Base-by-base conservation (phyloP, 2,113 vertebrate genomes). In the Puffinus mauretanicus region DNA sequence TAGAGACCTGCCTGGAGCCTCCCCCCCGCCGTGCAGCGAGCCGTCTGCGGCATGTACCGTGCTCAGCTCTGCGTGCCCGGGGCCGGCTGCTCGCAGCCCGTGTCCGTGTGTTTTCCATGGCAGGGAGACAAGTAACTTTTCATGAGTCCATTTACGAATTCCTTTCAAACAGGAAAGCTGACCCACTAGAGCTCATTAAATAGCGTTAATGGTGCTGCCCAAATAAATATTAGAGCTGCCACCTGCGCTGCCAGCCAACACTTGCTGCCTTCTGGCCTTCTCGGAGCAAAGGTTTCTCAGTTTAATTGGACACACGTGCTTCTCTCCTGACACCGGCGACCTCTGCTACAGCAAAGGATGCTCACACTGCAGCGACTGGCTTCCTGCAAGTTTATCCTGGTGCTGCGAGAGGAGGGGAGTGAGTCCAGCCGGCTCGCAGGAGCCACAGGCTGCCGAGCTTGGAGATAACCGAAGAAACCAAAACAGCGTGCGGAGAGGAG, bases 51-150 rank as follows among this genome's bases (percentile, higher is more conserved):
- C 46, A 46, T 7, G 5, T 75, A n/a, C 25, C 2, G 1, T 5
- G 11, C 34, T 3, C 0, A 8, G 69, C 40, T 42, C 30, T 2
- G 49, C 7, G 3, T 5, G 13, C 26, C 65, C 13, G 0, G 10
- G 11, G 57, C 70, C 1, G 16, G 38, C 54, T 19, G 47, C 79
- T 67, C 5, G 0, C 73, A 42, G 34, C 36, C n/a, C 3, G 0
- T 10, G 29, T 24, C 79, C 77, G 3, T 1, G 6, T 47, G 49
- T 69, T 70, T 84, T 88, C 76, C 51, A 1, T 24, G 83, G 80
- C 88, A 36, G 34, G 58, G 19, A 66, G 9, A 88, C 69, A 81
- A 86, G 49, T 1, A 60, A 80, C 67, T 92, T 96, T 83, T 97
- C 91, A 64, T 30, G 40, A 84, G 58, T 40, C 52, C 34, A 0